Evolutionary conservation across 2,888 invertebrate genomes (phyloP).

Genomic region (Epiblema foenella): DNA sequence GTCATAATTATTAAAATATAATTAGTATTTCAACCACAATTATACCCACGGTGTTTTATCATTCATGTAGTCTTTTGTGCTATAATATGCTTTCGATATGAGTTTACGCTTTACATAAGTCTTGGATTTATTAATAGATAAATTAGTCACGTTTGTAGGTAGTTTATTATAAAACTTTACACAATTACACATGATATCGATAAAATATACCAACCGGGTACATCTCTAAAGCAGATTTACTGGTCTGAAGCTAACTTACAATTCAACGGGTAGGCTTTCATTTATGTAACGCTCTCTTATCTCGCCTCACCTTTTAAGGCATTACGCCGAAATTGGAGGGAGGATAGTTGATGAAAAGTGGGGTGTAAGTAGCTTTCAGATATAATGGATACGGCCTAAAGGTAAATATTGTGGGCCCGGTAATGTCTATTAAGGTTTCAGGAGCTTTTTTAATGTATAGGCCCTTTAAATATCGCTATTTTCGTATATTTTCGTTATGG

Average conservation of each 20-base stretch:
- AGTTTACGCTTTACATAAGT: no score
- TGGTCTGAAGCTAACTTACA: constrained; percentile 50
- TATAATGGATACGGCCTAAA: constrained; percentile 3
- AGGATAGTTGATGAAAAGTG: constrained; percentile 26
- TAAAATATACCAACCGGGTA: background rate
- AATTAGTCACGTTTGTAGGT: no score
- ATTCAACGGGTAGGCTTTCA: constrained; percentile 63
- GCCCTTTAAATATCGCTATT: background rate
- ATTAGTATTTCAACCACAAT: no score
- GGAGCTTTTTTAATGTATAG: background rate
- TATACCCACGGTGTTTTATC: no score
- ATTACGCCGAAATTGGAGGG: constrained; percentile 33
- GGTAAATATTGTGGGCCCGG: constrained; percentile 1
- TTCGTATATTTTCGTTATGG: no score
- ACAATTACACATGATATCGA: no score
- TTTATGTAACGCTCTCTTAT: constrained; percentile 71
- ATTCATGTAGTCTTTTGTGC: no score
- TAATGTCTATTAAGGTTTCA: background rate
- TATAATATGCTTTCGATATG: no score
- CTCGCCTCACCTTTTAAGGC: constrained; percentile 54
- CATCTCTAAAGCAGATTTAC: constrained; percentile 40
- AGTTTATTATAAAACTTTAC: no score
- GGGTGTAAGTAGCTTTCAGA: constrained; percentile 20
- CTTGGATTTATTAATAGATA: no score
- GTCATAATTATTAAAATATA: no score